Evolutionary conservation across 2,888 invertebrate species (phyloP), one percentile per base, ranked within the genome.

Genomic region (Aproaerema taeniolella): DNA sequence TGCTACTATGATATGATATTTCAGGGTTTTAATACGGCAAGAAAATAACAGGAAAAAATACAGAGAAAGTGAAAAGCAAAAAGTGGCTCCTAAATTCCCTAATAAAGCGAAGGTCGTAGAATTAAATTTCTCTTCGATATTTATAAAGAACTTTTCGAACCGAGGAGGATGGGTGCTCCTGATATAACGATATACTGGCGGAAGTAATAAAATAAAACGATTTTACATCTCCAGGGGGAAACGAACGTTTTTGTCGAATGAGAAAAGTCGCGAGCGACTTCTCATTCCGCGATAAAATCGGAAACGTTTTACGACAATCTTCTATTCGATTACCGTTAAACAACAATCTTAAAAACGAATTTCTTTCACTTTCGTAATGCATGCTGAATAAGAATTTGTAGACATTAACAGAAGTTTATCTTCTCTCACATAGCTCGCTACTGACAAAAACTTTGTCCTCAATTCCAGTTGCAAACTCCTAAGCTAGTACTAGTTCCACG

Each of bases 201-300:
- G 82, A 82, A 81, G 81, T 81, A 82, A 85, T 85, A 86, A 83
- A 86, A 86, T 85, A 82, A 86, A 86, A 85, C 83, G 82, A 83
- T 85, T 86, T 85, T 82, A 85, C 85, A 83, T 85, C 82, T 81
- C 73, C 69, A 70, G 75, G 80, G 80, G 81, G 79, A 78, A 76
- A 72, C 69, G 78, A 78, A 74, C 79, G 79, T 82, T 83, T 85
- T 82, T 82, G 77, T 74, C 72, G 76, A 85, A 85, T 80, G 77
- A 79, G 79, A 78, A 82, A 82, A 82, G 77, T 85, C 76, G 79
- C 80, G 63, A 68, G 82, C 80, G 73, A 81, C 78, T 83, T 82
- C 82, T 83, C 83, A 79, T 83, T 82, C 70, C 61, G 69, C 74
- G 83, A 86, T 86, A 82, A 86, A 85, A 86, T 86, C 85, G 66